Evolutionary conservation across 1,140 invertebrate species (phyloP).

Genomic region (Pseudomyrmex gracilis): DNA sequence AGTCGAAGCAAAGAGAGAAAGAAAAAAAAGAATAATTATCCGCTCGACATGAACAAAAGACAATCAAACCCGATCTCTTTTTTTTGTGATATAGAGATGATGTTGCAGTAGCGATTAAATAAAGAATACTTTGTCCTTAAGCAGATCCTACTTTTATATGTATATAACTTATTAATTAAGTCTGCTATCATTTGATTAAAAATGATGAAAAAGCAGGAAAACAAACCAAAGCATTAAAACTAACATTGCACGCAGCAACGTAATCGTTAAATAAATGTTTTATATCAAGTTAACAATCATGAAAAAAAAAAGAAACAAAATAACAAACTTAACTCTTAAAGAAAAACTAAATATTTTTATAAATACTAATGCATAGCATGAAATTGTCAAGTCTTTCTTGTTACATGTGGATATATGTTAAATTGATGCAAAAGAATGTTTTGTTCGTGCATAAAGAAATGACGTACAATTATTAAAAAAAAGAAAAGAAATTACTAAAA

Average conservation of each 20-base stretch:
- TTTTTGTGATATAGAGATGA: too few relatives aligned
- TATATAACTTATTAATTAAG: neutral
- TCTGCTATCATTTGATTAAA: neutral
- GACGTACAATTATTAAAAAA: conserved; percentile 3
- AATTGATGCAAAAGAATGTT: neutral
- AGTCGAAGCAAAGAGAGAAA: too few relatives aligned
- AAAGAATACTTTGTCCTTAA: too few relatives aligned
- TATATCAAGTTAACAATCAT: conserved; percentile 1
- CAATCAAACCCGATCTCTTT: too few relatives aligned
- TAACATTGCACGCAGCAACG: neutral
- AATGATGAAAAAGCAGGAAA: conserved; percentile 6
- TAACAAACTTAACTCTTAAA: neutral
- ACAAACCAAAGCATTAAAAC: conserved; percentile 12
- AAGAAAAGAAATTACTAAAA: conserved; percentile 3
- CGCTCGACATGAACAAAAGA: too few relatives aligned
- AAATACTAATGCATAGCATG: neutral
- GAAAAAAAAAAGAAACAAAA: conserved; percentile 22
- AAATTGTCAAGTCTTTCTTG: conserved; percentile 11
- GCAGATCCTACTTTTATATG: neutral
- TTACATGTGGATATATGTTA: neutral
- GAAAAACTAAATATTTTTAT: conserved; percentile 11
- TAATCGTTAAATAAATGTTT: neutral
- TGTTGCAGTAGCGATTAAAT: too few relatives aligned
- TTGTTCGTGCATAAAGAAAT: conserved; percentile 15
- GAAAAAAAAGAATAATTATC: too few relatives aligned